Base-by-base conservation (phyloP, 2,113 vertebrate species). In the Chunga burmeisteri region DNA sequence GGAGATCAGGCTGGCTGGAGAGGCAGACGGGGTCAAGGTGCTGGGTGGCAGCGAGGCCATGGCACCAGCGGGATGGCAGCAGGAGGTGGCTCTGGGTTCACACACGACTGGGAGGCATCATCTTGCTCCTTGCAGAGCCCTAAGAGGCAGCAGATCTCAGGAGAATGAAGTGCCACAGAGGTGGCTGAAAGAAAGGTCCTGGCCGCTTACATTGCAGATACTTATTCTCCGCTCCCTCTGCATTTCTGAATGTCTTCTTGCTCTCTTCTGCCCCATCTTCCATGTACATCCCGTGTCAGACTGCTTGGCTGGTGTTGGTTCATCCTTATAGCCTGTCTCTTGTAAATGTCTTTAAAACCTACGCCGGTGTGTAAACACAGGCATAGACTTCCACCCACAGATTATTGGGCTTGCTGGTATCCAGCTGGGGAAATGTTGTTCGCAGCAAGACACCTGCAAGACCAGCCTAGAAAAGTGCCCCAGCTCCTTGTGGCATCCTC, bases 11-110 rank as follows among this genome's bases (percentile, higher is more conserved):
- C 47, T 84, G 42, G 19, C 74, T 88, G 70, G 25, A 67, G 71
- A 73, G 55, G 19, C 58, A 61, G 11, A 34, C 0, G 2, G 13
- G 36, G 56, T 27, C 0, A 2, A 46, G 2, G 2, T 92, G 36
- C 34, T 7, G 2, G 61, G 59, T 55, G 47, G 53, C 23, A 44
- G 67, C 14, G 34, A 72, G 40, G 36, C 40, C 11, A 9, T 61
- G 40, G 46, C 50, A 52, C 46, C 53, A 56, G 10, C 3, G 5
- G 38, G 27, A 86, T 1, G 0, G 40, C 6, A 13, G 23, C 18
- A 55, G 84, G 63, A 77, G 32, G 29, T 11, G 53, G 4, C 75
- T 65, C 13, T 81, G 42, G 63, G 27, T 19, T 10, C 7, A 11
- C 6, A 1, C 34, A 42, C 1, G 1, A 22, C 32, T 3, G 2